Conservation (phyloP, 2,797 vertebrate genomes). For the Morus bassanus region DNA sequence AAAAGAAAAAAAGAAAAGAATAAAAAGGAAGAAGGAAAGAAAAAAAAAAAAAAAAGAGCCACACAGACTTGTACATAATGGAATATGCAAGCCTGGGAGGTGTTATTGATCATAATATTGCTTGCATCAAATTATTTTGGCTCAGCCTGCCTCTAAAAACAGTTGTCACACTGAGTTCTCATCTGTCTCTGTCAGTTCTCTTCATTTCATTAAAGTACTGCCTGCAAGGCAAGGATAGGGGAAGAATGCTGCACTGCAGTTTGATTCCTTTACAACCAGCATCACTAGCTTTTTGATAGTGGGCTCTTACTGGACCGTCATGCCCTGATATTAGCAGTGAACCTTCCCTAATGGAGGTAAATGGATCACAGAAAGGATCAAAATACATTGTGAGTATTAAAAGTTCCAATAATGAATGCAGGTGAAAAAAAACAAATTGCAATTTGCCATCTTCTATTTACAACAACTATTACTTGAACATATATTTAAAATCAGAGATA, state of each 20-base stretch:
- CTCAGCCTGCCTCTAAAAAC: background rate
- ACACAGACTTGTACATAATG: background rate
- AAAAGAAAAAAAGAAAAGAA: too few species aligned
- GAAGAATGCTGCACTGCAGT: background rate
- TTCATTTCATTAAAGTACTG: conserved; percentile 12
- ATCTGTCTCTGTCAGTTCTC: conserved; percentile 8
- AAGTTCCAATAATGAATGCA: background rate
- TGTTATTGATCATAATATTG: conserved; percentile 38
- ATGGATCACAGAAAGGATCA: background rate
- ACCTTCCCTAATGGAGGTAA: background rate
- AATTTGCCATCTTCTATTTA: background rate
- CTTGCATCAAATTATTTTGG: background rate
- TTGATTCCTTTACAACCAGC: background rate
- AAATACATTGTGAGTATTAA: background rate
- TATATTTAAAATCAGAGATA: background rate
- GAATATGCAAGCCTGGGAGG: background rate
- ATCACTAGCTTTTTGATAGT: background rate
- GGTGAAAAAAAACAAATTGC: background rate
- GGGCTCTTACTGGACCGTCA: background rate
- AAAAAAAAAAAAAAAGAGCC: background rate
- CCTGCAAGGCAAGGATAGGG: background rate
- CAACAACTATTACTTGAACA: background rate
- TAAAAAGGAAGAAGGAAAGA: too few species aligned
- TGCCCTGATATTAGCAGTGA: background rate
- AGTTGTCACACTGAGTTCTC: conserved; percentile 14